A percentile compares a stretch with the other conserved stretches of the same genome.
Conservation (phyloP, 2,113 vertebrate species). For the Pterophyllum scalare region DNA sequence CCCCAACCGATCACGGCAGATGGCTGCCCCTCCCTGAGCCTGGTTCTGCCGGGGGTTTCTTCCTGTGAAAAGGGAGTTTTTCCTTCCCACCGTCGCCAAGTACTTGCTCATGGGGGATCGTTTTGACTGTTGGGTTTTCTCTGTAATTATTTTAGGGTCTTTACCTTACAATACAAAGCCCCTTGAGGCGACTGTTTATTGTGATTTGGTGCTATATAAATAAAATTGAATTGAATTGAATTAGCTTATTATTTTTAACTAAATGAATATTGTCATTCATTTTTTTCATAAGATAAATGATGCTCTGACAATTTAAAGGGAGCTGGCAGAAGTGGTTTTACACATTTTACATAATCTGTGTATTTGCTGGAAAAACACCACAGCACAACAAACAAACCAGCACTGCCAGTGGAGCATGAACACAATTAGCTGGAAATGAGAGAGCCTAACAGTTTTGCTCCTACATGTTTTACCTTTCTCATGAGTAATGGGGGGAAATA, state of each 20-base stretch:
- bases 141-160: too few relatives aligned
- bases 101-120: too few relatives aligned
- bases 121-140: too few relatives aligned
- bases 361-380: slow-evolving; percentile 32
- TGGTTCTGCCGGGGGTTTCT: too few relatives aligned
- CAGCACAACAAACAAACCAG: slow-evolving; percentile 24
- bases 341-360: neutral
- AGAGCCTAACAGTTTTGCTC: neutral
- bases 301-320: slow-evolving; percentile 40
- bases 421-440: slow-evolving; percentile 15
- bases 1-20: too few relatives aligned
- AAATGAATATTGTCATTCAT: slow-evolving; percentile 29
- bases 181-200: too few relatives aligned
- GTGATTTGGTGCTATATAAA: too few relatives aligned
- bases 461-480: slow-evolving; percentile 9
- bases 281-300: slow-evolving; percentile 52
- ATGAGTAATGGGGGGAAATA: neutral
- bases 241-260: neutral
- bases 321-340: slow-evolving; percentile 4
- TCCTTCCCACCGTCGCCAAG: too few relatives aligned
- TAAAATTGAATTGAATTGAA: neutral
- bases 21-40: too few relatives aligned
- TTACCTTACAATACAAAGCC: too few relatives aligned
- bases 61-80: too few relatives aligned
- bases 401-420: slow-evolving; percentile 12